Evolutionary conservation across 2,888 invertebrate species (phyloP), one percentile per base, ranked within the genome.

Genomic region (Drosophila mimica): DNA sequence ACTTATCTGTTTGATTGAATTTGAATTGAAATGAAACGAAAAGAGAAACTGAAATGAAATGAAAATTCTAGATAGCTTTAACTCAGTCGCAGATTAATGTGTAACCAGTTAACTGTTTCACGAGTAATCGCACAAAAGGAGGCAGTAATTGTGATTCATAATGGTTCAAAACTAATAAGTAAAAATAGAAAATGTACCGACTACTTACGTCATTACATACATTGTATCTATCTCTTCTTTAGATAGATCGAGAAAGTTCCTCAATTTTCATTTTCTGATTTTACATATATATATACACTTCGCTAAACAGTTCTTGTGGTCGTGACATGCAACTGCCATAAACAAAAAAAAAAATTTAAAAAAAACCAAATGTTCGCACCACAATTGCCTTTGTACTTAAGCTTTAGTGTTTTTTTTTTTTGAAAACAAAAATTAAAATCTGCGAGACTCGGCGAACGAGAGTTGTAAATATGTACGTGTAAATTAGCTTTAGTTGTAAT

Each of bases 41-140:
- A 46, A 63, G 36, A 11, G 33, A 25, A 46, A 33, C 40, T 36
- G 52, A 62, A 68, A 69, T 54, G 57, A 31, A 31, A 46, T 56
- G 61, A 59, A 77, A 72, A 70, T 73, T 85, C 74, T 61, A 61
- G 49, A 72, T 76, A 81, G 88, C 77, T 87, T 83, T 78, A 81
- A 84, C 53, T 48, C 52, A 69, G 49, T 61, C 11, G 64, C 3
- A 38, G 66, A 72, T 34, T 53, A 65, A 67, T 25, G 1, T 49
- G 49, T 9, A 33, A 40, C 31, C 20, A 20, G 13, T 5, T 20
- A 43, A 51, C 31, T 53, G 34, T 33, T 40, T 48, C 66, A 58
- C 53, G 34, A 57, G 51, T 57, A 30, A 59, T 48, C 52, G 67
- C 61, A 62, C 62, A 77, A 65, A 69, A 17, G n/a, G 28, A 49